These are phyloP conservation scores for Myrmecophaga tridactyla DNA, from an alignment of 2,113 vertebrate genomes.

Conservation along the genomic window DNA sequence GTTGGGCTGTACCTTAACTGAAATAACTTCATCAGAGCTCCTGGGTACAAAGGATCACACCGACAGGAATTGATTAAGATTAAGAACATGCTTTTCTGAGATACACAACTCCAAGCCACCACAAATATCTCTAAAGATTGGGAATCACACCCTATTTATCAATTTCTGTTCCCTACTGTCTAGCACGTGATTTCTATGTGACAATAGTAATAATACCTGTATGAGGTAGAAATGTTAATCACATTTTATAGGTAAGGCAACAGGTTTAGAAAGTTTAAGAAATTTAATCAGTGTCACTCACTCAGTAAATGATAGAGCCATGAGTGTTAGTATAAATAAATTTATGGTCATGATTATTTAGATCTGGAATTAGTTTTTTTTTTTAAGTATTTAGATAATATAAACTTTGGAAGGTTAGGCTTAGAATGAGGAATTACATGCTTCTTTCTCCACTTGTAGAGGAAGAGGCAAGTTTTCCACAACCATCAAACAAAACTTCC, in stretches of 20 bases:
- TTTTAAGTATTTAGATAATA: background rate
- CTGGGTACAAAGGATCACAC: too few relatives aligned
- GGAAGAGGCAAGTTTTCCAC: background rate
- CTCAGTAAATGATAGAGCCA: background rate
- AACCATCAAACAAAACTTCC: background rate
- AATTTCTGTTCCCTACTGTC: background rate
- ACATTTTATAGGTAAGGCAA: background rate
- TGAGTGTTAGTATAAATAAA: constrained; percentile 9
- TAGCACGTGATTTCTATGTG: background rate
- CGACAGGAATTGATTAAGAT: too few relatives aligned
- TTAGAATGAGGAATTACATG: background rate
- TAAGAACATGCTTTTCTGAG: too few relatives aligned
- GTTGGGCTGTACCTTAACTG: too few relatives aligned
- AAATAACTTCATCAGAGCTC: too few relatives aligned
- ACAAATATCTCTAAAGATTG: background rate
- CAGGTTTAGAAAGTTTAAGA: background rate
- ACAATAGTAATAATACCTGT: background rate
- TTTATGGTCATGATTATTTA: background rate
- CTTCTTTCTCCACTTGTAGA: background rate
- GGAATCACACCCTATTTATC: background rate
- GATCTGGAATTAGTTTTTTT: background rate
- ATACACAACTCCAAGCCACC: too few relatives aligned
- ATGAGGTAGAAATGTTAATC: background rate
- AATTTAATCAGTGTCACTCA: background rate
- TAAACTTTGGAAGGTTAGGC: background rate